Evolutionary conservation across 2,888 invertebrate species (phyloP), one percentile per base, ranked within the genome.

Genomic region (Drosophila monieri): DNA sequence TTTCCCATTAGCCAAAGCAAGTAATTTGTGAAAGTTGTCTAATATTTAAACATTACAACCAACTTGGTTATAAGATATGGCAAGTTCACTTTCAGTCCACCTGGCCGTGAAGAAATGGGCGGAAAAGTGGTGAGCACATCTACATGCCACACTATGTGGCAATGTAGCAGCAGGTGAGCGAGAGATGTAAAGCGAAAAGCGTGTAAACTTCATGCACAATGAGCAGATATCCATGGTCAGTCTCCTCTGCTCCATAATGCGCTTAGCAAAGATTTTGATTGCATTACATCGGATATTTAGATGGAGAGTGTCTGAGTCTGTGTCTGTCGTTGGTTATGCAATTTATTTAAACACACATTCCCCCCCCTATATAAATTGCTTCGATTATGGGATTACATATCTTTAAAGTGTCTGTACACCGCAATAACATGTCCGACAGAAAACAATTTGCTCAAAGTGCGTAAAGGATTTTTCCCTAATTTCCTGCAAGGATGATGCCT

Each of bases 201-300:
- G 76, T 87, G 85, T 85, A 76, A 83, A 71, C 88, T 88, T 88
- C 88, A 88, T 83, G 83, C 73, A 77, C 85, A 75, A 69, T 88
- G 78, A 83, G 72, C 83, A 83, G 66, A 75, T 78, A 76, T 70
- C 78, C 85, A 85, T 80, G 84, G 80, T 77, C 84, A 83, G 60
- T 30, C 43, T 25, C 14, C 47, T 27, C 56, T 9, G 6, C 37
- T 51, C 48, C 62, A 68, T 80, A 80, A 85, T 80, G 76, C 79
- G 79, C 81, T 80, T 78, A 85, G 55, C 85, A 78, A 80, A 80
- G 59, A 85, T 85, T 80, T 76, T 74, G 79, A 81, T 85, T 71
- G 73, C 74, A 78, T 80, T 81, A 81, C 79, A 85, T 39, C 51
- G 72, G 76, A 78, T 72, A 78, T 61, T 62, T 46, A 52, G 62